Conservation (phyloP, 2,113 vertebrate species). For the Ifrita kowaldi region DNA sequence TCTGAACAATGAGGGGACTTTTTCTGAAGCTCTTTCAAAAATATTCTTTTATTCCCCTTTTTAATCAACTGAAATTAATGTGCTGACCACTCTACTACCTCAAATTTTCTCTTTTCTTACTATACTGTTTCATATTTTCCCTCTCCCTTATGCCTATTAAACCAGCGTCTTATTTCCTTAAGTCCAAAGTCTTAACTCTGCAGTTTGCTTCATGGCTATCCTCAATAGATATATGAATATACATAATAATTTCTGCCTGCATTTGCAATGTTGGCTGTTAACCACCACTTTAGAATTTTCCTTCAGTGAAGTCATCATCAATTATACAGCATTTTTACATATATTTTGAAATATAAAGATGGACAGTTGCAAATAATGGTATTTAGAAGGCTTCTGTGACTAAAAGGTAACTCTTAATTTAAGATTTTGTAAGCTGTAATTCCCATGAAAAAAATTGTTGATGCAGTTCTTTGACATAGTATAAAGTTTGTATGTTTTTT, state of each 20-base stretch:
- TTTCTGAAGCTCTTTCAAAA: background rate
- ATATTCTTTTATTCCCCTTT: background rate
- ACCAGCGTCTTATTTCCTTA: background rate
- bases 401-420: slow-evolving; percentile 10
- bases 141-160: background rate
- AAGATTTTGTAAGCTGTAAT: background rate
- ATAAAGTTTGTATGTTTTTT: background rate
- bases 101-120: background rate
- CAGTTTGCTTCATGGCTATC: background rate
- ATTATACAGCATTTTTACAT: background rate
- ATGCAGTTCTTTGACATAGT: background rate
- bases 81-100: background rate
- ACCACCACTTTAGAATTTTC: background rate
- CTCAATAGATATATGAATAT: background rate
- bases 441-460: slow-evolving; percentile 15
- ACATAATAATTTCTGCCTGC: background rate
- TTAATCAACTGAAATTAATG: background rate
- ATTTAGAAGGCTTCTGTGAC: background rate
- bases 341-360: background rate
- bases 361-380: background rate
- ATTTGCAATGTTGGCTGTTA: background rate
- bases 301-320: background rate
- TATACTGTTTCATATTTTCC: background rate
- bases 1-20: background rate
- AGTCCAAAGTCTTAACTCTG: background rate